These are phyloP conservation scores for Dipus sagitta DNA, from an alignment of 2,797 vertebrate species.

Conservation along the genomic window DNA sequence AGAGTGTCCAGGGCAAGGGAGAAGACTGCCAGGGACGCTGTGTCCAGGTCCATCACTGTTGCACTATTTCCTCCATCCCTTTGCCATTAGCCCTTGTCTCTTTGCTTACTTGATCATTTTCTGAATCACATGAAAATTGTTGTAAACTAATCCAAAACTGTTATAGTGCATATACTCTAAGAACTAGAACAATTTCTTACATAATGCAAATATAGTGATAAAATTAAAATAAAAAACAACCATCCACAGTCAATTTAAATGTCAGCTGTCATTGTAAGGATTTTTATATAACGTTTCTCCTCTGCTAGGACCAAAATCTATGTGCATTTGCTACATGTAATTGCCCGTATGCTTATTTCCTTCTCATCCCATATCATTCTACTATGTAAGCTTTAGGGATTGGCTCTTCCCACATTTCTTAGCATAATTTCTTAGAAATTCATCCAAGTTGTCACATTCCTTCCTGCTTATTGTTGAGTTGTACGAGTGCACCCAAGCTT, in stretches of 20 bases:
- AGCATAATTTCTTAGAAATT: background rate
- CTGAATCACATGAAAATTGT: background rate
- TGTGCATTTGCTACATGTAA: background rate
- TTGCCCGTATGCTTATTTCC: background rate
- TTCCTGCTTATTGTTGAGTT: background rate
- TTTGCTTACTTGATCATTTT: background rate
- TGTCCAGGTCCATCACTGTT: background rate
- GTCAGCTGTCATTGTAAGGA: background rate
- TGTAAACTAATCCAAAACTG: background rate
- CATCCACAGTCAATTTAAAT: background rate
- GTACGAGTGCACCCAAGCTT: background rate
- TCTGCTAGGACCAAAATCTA: background rate
- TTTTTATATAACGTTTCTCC: background rate
- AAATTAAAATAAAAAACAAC: background rate
- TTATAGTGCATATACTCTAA: background rate
- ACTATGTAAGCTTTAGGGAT: background rate
- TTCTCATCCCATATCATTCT: background rate
- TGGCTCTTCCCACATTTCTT: background rate
- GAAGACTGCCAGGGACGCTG: background rate
- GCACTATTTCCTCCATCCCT: background rate
- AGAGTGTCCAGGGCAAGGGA: background rate
- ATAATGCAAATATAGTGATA: background rate
- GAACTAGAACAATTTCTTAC: constrained; percentile 1
- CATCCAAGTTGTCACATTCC: background rate
- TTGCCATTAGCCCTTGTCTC: background rate